These are phyloP conservation scores for Gonatopus flavifemur DNA, from an alignment of 1,140 invertebrate species.

Conservation along the genomic window DNA sequence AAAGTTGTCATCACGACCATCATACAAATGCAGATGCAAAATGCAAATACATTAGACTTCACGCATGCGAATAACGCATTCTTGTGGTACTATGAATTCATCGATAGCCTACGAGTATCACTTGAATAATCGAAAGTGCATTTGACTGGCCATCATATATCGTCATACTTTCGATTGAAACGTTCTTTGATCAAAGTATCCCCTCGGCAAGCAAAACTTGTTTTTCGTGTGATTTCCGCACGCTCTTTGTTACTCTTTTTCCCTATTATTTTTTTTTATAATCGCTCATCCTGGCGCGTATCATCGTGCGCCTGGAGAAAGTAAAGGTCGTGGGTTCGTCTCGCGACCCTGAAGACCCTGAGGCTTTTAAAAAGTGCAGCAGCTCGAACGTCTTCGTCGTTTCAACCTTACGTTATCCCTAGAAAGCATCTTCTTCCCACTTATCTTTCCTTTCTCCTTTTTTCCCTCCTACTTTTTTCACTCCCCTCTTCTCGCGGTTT, in stretches of 20 bases:
- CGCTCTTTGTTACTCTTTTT: slow-evolving; percentile 18
- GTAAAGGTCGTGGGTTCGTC: slow-evolving; percentile 40
- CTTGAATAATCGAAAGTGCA: too few relatives aligned
- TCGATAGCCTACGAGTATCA: too few relatives aligned
- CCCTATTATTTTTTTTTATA: not conserved
- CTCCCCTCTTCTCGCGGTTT: not conserved
- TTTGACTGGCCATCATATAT: too few relatives aligned
- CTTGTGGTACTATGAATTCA: too few relatives aligned
- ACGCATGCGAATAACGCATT: too few relatives aligned
- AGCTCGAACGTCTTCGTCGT: slow-evolving; percentile 11
- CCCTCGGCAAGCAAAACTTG: not conserved
- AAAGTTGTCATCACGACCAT: too few relatives aligned
- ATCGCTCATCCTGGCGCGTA: not conserved
- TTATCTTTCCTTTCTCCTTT: not conserved
- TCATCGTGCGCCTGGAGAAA: slow-evolving; percentile 30
- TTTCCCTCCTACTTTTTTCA: not conserved
- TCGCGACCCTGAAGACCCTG: slow-evolving; percentile 34
- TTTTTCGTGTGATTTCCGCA: slow-evolving; percentile 1
- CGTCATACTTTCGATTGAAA: too few relatives aligned
- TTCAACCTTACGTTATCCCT: slow-evolving; percentile 34
- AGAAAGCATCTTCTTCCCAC: slow-evolving; percentile 34
- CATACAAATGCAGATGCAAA: too few relatives aligned
- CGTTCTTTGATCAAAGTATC: too few relatives aligned
- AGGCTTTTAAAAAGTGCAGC: too few relatives aligned
- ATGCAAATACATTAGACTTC: too few relatives aligned